These are phyloP conservation scores for Drosophila mauritiana DNA, from an alignment of 1,140 invertebrate genomes.

Conservation along the genomic window DNA sequence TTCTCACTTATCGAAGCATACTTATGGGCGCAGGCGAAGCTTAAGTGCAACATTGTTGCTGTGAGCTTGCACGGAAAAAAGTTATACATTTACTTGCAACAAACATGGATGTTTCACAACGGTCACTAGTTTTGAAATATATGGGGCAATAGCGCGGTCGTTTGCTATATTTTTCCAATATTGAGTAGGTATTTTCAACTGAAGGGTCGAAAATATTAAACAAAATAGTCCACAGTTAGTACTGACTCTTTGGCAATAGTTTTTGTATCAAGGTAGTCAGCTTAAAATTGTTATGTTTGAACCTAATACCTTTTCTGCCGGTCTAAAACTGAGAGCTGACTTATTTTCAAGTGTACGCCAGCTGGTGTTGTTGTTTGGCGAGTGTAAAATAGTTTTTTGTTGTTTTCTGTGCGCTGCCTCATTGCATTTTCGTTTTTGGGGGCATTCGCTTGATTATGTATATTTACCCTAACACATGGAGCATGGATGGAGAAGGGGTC, in stretches of 20 bases:
- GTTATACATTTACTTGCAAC: not conserved
- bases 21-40: constrained; percentile 57
- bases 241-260: no score
- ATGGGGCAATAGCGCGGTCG: no score
- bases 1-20: constrained; percentile 72
- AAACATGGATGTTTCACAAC: no score
- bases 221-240: no score
- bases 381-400: constrained; percentile 31
- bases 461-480: constrained; percentile 41
- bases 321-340: no score
- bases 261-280: no score
- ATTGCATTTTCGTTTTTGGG: constrained; percentile 54
- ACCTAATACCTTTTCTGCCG: not conserved
- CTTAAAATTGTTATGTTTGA: not conserved
- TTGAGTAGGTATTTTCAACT: no score
- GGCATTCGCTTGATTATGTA: constrained; percentile 53
- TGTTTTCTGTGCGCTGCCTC: constrained; percentile 31
- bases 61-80: constrained; percentile 5
- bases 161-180: no score
- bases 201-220: no score
- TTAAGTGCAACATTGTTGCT: constrained; percentile 52
- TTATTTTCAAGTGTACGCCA: constrained; percentile 1
- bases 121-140: no score
- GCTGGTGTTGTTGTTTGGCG: constrained; percentile 17
- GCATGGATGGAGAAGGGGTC: constrained; percentile 2